phyloP scores from a whole-genome alignment of 2,888 invertebrate genomes.

The Eremobia ochroleuca region DNA sequence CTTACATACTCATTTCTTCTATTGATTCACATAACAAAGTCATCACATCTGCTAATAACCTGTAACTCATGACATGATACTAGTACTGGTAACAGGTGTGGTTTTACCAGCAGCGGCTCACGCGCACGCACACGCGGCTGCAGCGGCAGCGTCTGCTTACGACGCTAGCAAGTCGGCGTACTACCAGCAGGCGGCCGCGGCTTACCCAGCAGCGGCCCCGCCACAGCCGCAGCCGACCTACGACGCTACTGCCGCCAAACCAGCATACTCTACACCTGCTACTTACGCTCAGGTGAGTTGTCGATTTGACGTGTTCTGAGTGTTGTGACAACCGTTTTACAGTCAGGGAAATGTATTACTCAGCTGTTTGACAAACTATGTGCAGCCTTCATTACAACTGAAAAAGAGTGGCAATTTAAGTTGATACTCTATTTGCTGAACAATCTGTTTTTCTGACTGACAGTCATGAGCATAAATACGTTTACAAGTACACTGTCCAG shows the following conservation, averaged over 20 bases:
- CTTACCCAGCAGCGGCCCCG: constrained; percentile 92
- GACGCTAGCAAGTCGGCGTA: constrained; percentile 96
- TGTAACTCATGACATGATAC: constrained; percentile 32
- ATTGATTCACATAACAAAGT: not conserved
- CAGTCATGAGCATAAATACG: not conserved
- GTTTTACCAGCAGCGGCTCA: constrained; percentile 82
- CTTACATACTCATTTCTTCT: constrained; percentile 1
- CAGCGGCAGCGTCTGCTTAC: constrained; percentile 92
- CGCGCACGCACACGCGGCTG: constrained; percentile 88
- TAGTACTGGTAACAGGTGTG: constrained; percentile 58
- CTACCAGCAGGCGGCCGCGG: constrained; percentile 95
- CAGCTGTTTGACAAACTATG: not conserved
- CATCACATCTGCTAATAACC: not conserved
- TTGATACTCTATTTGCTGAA: not conserved
- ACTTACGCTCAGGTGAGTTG: constrained; percentile 92
- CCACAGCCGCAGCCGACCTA: constrained; percentile 92
- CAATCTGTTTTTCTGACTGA: constrained; percentile 24
- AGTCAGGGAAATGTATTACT: not conserved
- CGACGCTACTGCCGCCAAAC: constrained; percentile 92
- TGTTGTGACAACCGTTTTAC: constrained; percentile 1
- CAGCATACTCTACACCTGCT: constrained; percentile 93
- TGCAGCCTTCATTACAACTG: not conserved
- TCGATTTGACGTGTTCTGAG: not conserved
- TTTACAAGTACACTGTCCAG: too few species aligned
- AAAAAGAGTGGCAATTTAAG: not conserved